These are phyloP conservation scores for Entomyzon cyanotis DNA, from an alignment of 2,113 vertebrate species.

Conservation along the genomic window DNA sequence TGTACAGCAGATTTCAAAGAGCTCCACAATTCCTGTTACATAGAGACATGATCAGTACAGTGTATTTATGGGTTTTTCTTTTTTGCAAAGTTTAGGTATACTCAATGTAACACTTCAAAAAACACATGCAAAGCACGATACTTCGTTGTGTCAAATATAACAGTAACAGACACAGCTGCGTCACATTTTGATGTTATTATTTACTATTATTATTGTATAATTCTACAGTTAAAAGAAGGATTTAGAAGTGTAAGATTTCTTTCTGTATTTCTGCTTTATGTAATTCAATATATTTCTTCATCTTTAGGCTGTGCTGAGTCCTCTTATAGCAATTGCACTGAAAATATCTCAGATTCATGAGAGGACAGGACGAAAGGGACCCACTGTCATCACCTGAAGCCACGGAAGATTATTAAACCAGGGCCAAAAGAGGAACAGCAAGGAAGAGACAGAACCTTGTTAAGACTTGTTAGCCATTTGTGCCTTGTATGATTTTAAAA, in stretches of 20 bases:
- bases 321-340: slow-evolving; percentile 95
- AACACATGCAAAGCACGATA: not conserved
- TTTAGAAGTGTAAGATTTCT: not conserved
- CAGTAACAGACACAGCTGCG: not conserved
- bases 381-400: slow-evolving; percentile 94
- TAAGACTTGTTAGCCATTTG: slow-evolving; percentile 66
- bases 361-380: slow-evolving; percentile 90
- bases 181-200: not conserved
- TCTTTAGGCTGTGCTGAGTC: slow-evolving; percentile 90
- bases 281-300: slow-evolving; percentile 17
- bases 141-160: not conserved
- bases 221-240: not conserved
- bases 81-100: not conserved
- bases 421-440: slow-evolving; percentile 70
- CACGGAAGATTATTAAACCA: slow-evolving; percentile 4
- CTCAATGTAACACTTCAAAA: not conserved
- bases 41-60: not conserved
- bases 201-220: not conserved
- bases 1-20: not conserved
- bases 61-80: not conserved
- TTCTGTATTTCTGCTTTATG: not conserved
- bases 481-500: slow-evolving; percentile 74
- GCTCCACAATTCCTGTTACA: not conserved
- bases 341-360: slow-evolving; percentile 98
- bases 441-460: slow-evolving; percentile 49